phyloP scores from a whole-genome alignment of 2,797 vertebrate species.

The Siniperca scherzeri region DNA sequence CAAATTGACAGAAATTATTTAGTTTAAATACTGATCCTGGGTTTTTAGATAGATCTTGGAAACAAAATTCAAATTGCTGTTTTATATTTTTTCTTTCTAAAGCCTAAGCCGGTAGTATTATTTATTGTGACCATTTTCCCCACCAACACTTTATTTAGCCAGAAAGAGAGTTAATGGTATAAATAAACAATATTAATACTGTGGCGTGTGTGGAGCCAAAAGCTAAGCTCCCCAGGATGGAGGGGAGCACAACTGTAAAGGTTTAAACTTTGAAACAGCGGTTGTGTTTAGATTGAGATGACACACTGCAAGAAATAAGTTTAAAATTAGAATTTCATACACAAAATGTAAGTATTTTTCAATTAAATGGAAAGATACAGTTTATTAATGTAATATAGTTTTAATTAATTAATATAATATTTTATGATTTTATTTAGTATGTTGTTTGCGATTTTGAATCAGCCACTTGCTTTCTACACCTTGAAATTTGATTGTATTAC shows the following conservation, averaged over 20 bases:
- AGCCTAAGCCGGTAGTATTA: slow-evolving; percentile 56
- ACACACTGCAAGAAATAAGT: slow-evolving; percentile 18
- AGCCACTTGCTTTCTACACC: slow-evolving; percentile 28
- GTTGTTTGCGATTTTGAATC: slow-evolving; percentile 35
- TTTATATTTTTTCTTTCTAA: slow-evolving; percentile 74
- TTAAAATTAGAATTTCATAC: slow-evolving; percentile 43
- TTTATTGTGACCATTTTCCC: slow-evolving; percentile 61
- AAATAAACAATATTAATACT: slow-evolving; percentile 18
- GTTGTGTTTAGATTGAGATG: slow-evolving; percentile 13
- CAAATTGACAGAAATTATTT: slow-evolving; percentile 65
- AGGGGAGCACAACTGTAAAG: not conserved
- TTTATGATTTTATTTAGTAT: slow-evolving; percentile 40
- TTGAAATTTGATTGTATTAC: slow-evolving; percentile 33
- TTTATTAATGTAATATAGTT: slow-evolving; percentile 61
- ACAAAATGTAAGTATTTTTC: slow-evolving; percentile 68
- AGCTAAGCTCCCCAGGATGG: not conserved
- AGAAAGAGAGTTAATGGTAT: slow-evolving; percentile 33
- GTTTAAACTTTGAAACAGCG: slow-evolving; percentile 19
- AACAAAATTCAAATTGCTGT: slow-evolving; percentile 60
- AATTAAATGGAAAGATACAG: slow-evolving; percentile 52
- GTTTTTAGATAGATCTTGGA: slow-evolving; percentile 58
- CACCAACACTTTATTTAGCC: slow-evolving; percentile 38
- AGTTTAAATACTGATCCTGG: slow-evolving; percentile 59
- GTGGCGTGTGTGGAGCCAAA: slow-evolving; percentile 3
- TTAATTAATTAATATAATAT: slow-evolving; percentile 53